A percentile compares a stretch with the other conserved stretches of the same genome.
These are phyloP conservation scores for Xenentodon cancila DNA, from an alignment of 2,797 vertebrate genomes.

Conservation along the genomic window DNA sequence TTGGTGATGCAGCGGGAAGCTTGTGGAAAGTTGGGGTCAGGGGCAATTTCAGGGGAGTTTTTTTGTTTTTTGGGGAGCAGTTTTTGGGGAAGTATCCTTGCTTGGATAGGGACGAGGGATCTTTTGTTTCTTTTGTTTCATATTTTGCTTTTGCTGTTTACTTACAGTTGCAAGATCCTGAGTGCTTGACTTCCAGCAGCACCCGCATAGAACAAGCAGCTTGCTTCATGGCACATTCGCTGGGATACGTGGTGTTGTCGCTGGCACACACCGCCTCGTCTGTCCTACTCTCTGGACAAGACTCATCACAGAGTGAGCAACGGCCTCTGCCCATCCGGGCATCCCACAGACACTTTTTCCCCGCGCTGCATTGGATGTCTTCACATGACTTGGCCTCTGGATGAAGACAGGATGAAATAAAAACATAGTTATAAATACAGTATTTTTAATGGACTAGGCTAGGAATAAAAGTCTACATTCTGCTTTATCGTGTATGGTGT, in stretches of 20 bases:
- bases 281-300: constrained; percentile 91
- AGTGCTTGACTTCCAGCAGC: constrained; percentile 97
- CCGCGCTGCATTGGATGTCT: constrained; percentile 93
- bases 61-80: constrained; percentile 15
- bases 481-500: constrained; percentile 27
- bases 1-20: constrained; percentile 65
- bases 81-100: constrained; percentile 79
- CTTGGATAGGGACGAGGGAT: constrained; percentile 43
- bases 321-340: constrained; percentile 92
- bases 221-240: constrained; percentile 97
- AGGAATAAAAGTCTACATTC: constrained; percentile 32
- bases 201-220: constrained; percentile 93
- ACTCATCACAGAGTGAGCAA: constrained; percentile 91
- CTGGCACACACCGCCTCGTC: constrained; percentile 97
- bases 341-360: constrained; percentile 98
- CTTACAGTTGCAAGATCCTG: constrained; percentile 99
- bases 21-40: constrained; percentile 45
- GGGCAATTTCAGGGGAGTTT: constrained; percentile 47
- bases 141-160: constrained; percentile 80
- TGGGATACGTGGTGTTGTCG: constrained; percentile 96
- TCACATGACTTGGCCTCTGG: constrained; percentile 98
- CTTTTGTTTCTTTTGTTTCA: constrained; percentile 52
- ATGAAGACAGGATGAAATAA: constrained; percentile 49
- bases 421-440: constrained; percentile 22
- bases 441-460: constrained; percentile 25